These are phyloP conservation scores for Fringilla coelebs DNA, from an alignment of 2,797 vertebrate species.

Conservation along the genomic window DNA sequence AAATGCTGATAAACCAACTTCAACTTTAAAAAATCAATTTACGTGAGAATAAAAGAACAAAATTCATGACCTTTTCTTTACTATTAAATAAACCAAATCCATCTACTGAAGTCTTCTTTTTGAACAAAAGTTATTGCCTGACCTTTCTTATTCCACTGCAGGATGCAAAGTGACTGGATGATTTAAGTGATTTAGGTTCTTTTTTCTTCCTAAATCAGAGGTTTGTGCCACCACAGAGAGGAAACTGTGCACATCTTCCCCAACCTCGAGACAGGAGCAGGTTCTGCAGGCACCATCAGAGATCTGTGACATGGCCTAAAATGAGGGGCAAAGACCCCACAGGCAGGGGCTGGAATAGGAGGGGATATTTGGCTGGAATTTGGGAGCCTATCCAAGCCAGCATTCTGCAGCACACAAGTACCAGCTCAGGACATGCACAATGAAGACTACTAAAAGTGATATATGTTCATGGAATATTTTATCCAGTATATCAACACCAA, in stretches of 20 bases:
- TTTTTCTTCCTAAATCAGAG: neutral
- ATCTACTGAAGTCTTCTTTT: constrained; percentile 9
- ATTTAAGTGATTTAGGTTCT: neutral
- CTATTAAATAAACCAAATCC: constrained; percentile 46
- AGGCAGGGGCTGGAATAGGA: neutral
- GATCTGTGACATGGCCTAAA: neutral
- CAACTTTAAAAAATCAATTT: constrained; percentile 39
- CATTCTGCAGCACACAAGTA: neutral
- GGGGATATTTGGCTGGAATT: neutral
- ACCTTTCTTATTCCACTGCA: constrained; percentile 25
- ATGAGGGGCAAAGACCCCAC: neutral
- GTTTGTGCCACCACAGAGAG: neutral
- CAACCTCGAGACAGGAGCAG: neutral
- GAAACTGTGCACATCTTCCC: neutral
- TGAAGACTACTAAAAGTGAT: neutral
- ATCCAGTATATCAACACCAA: neutral
- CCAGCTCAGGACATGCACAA: neutral
- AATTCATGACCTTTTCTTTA: constrained; percentile 50
- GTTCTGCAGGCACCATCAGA: neutral
- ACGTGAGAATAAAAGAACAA: constrained; percentile 34
- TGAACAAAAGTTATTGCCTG: constrained; percentile 24
- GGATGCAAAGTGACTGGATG: neutral
- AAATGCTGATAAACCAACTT: constrained; percentile 33
- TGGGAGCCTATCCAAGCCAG: neutral
- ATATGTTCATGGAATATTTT: neutral